phyloP scores from a whole-genome alignment of 2,797 vertebrate species.

The Capromys pilorides region DNA sequence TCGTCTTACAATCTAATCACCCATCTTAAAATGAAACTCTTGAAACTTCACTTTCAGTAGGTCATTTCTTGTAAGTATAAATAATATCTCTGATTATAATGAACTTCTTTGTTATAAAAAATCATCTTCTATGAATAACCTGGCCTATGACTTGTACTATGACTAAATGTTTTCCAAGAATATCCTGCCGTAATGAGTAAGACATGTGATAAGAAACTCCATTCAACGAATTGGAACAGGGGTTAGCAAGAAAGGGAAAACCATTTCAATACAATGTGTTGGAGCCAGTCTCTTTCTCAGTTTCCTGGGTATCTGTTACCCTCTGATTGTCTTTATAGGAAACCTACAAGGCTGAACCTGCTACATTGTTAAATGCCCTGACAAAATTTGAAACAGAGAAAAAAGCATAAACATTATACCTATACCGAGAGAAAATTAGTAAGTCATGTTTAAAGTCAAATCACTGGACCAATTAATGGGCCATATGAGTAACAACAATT shows the following conservation, averaged over 20 bases:
- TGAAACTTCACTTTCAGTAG: conserved; percentile 35
- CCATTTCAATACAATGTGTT: background rate
- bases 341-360: background rate
- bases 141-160: conserved; percentile 45
- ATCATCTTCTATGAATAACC: conserved; percentile 67
- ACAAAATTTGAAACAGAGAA: background rate
- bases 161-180: conserved; percentile 56
- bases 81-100: conserved; percentile 58
- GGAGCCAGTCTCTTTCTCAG: background rate
- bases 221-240: background rate
- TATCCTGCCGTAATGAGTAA: background rate
- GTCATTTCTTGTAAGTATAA: conserved; percentile 47
- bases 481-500: background rate
- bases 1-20: background rate
- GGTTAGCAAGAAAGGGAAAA: background rate
- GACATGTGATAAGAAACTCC: conserved; percentile 8
- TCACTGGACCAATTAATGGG: conserved; percentile 16
- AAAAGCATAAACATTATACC: background rate
- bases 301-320: background rate
- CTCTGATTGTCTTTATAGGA: background rate
- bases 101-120: conserved; percentile 48
- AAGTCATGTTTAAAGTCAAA: conserved; percentile 9
- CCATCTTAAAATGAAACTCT: conserved; percentile 25
- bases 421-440: background rate
- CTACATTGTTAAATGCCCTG: background rate